Percentiles rank a stretch among this genome's conserved stretches.
phyloP scores from a whole-genome alignment of 1,140 invertebrate genomes.

The Pseudomyrmex sp. region DNA sequence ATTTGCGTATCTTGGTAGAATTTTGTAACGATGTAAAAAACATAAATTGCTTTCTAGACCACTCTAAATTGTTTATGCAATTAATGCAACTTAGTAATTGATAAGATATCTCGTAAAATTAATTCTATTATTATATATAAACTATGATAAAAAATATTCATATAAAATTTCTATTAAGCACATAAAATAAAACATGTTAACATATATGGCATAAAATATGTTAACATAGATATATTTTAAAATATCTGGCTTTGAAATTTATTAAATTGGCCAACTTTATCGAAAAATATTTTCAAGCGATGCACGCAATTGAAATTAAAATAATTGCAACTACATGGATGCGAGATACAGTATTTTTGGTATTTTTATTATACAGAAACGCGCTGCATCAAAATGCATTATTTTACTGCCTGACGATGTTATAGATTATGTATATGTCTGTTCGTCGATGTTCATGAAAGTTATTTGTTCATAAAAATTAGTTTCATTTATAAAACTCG shows the following conservation, averaged over 20 bases:
- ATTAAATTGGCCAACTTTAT: constrained; percentile 7
- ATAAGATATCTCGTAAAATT: no score
- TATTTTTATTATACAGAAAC: constrained; percentile 56
- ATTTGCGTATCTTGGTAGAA: not conserved
- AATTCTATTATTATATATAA: no score
- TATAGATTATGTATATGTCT: constrained; percentile 26
- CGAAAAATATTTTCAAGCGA: constrained; percentile 43
- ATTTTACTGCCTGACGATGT: constrained; percentile 21
- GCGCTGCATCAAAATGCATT: constrained; percentile 22
- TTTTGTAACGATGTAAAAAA: no score
- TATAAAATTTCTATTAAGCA: not conserved
- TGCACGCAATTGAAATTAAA: constrained; percentile 45
- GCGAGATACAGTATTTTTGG: constrained; percentile 8
- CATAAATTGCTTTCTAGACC: no score
- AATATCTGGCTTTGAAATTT: not conserved
- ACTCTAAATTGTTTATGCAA: no score
- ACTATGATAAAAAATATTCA: not conserved
- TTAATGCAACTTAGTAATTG: no score
- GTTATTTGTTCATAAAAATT: constrained; percentile 41
- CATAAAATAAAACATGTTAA: not conserved
- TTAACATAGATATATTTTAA: constrained; percentile 4
- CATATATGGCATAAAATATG: not conserved
- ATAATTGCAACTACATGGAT: constrained; percentile 31
- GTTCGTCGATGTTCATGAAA: constrained; percentile 1
- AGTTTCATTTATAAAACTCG: constrained; percentile 51